Evolutionary conservation across 1,140 invertebrate species (phyloP), one percentile per base, ranked within the genome.

Genomic region (Belonocnema kinseyi): DNA sequence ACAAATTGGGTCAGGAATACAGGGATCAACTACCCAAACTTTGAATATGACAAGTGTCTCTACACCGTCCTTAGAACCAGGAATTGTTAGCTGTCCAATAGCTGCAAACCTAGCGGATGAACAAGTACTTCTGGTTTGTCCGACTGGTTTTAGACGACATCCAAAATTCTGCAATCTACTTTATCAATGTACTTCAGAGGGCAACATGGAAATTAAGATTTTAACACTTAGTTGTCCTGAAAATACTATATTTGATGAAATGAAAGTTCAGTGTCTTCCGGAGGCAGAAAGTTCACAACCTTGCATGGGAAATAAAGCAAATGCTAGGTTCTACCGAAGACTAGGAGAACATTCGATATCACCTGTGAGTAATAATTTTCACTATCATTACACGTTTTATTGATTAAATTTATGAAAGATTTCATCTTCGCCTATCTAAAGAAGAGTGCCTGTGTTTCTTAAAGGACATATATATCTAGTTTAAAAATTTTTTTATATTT

Each of bases 101-200:
- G 40, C 88, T 54, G 89, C 88, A 54, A 88, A 91, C 76, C 73
- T 92, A 0, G 87, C 90, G 1, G 93, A 94, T 8, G 94, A 95
- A 76, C 96, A 97, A 90, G 91, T 94, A 75, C 88, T 93, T 8
- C 92, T 95, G 66, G 93, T 96, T 6, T 97, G 96, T 86, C 96
- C 96, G 16, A 96, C 95, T 51, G 96, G 95, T 51, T 97, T 97
- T 90, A 93, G 93, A 84, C 93, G 96, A 79, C 96, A 97, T 92
- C 95, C 96, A 0, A 95, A 96, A 87, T 94, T 96, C 83, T 97
- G 96, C 85, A 95, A 97, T 86, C 88, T 96, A 56, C 96, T 97
- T 89, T 97, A 97, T 84, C 96, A 97, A 87, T 97, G 96, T 86
- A 95, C 94, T 16, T 92, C 92, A 76, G 88, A 92, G 0, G 90